These are phyloP conservation scores for Vireo altiloquus DNA, from an alignment of 2,113 vertebrate genomes.

Conservation along the genomic window DNA sequence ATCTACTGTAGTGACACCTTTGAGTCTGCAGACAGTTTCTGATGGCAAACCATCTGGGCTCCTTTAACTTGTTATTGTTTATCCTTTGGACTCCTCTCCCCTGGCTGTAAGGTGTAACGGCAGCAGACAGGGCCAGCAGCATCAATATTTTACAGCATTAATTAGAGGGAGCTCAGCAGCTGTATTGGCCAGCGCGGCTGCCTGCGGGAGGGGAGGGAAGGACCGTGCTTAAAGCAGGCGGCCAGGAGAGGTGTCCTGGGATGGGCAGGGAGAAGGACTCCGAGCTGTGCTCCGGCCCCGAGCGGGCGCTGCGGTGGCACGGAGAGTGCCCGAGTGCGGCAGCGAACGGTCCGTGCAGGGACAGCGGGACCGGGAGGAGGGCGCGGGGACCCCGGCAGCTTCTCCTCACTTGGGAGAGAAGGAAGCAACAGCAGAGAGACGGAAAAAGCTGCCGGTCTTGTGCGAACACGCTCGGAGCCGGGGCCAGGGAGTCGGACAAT, in stretches of 20 bases:
- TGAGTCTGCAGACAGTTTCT: constrained; percentile 49
- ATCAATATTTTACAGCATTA: constrained; percentile 78
- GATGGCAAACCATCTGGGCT: constrained; percentile 68
- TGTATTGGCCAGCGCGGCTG: not conserved
- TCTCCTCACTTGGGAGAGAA: not conserved
- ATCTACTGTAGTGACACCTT: constrained; percentile 60
- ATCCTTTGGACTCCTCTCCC: constrained; percentile 56
- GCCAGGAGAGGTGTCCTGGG: rapidly evolving
- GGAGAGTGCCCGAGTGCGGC: rapidly evolving
- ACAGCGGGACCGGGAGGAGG: rapidly evolving
- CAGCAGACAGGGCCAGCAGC: constrained; percentile 64
- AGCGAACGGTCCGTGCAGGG: rapidly evolving
- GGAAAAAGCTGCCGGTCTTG: rapidly evolving
- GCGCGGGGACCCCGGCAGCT: rapidly evolving
- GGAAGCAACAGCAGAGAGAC: not conserved
- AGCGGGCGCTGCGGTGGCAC: rapidly evolving
- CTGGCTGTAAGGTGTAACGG: constrained; percentile 60
- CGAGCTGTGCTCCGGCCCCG: rapidly evolving
- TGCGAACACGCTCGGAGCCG: rapidly evolving
- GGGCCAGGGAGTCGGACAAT: rapidly evolving
- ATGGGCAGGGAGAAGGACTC: not conserved
- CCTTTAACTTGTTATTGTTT: constrained; percentile 59
- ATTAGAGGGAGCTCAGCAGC: constrained; percentile 62
- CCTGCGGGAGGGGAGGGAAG: not conserved
- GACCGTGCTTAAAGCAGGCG: rapidly evolving